Base-by-base conservation (phyloP, 2,888 invertebrate species). In the Noctua janthe region DNA sequence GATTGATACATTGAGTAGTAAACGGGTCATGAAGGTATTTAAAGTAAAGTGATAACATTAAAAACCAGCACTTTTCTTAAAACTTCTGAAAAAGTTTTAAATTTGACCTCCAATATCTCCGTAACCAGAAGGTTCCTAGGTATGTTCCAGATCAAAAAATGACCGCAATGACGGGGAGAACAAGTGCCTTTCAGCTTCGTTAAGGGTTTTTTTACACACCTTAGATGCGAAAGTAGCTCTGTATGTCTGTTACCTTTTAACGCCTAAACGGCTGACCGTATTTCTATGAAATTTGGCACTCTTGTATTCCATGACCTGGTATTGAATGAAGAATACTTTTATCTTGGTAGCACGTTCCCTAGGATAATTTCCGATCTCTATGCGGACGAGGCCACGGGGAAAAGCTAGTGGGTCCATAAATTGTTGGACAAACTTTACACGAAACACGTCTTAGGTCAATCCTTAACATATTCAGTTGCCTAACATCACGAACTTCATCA, bases 401-500 rank as follows among this genome's bases (percentile, higher is more conserved):
- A 59, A 59, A 59, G 59, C 59, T 29, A 29, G 7, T 29, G 15
- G 15, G 1, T 29, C 15, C n/a, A 13, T 1, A 59, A 59, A 29
- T 29, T 15, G 59, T 13, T 6, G 13, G 6, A n/a, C n/a, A 59
- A 59, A 59, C 15, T 59, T 59, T 59, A 64, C 35, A 64, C 35
- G 35, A 64, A 64, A 69, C 13, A 29, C n/a, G 29, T 29, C 23
- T 39, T 56, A 66, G 29, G 11, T 83, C 76, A 67, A 54, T 39
- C 8, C 17, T 23, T 67, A 35, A 59, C 7, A 39, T 67, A 71
- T 82, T 79, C 80, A 71, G 71, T 29, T 39, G 3, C 54, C 43
- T 51, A 51, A 70, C 70, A 80, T 39, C 39, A 17, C 47, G n/a
- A 84, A 87, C 75, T 87, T 56, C 71, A 79, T 84, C 84, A 84